phyloP scores from a whole-genome alignment of 2,797 vertebrate genomes.

The Acipenser ruthenus region DNA sequence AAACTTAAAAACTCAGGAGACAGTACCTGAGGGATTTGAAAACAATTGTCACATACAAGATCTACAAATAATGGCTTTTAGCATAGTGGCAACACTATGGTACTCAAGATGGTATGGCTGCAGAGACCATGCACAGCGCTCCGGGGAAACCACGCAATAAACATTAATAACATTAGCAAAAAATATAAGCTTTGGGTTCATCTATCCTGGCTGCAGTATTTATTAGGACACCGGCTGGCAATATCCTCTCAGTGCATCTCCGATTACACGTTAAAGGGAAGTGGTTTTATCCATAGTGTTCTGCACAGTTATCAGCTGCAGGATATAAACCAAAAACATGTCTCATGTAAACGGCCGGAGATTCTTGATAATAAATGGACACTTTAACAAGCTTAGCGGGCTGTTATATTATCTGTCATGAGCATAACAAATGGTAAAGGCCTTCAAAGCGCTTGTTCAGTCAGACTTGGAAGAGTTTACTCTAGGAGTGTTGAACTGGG shows the following conservation, averaged over 20 bases:
- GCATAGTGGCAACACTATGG: neutral
- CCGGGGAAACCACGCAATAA: neutral
- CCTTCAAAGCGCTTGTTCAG: too few species aligned
- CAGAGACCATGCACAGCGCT: neutral
- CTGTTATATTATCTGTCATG: conserved; percentile 18
- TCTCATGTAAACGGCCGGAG: neutral
- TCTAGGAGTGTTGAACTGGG: too few species aligned
- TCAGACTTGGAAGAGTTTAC: too few species aligned
- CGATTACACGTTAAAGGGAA: too few species aligned
- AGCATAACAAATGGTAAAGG: conserved; percentile 9
- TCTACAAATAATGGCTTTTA: neutral
- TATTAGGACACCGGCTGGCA: too few species aligned
- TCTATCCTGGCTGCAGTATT: too few species aligned
- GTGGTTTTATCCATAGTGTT: too few species aligned
- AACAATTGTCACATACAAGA: neutral
- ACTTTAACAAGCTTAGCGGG: neutral
- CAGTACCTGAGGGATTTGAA: neutral
- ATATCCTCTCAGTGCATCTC: too few species aligned
- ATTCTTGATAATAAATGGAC: neutral
- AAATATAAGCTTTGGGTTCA: too few species aligned
- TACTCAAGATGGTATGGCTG: neutral
- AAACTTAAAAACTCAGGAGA: neutral
- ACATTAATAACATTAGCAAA: too few species aligned
- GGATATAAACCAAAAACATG: too few species aligned
- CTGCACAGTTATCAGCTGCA: too few species aligned